Evolutionary conservation across 2,888 invertebrate species (phyloP).

Genomic region (Cerceris ruficornis): DNA sequence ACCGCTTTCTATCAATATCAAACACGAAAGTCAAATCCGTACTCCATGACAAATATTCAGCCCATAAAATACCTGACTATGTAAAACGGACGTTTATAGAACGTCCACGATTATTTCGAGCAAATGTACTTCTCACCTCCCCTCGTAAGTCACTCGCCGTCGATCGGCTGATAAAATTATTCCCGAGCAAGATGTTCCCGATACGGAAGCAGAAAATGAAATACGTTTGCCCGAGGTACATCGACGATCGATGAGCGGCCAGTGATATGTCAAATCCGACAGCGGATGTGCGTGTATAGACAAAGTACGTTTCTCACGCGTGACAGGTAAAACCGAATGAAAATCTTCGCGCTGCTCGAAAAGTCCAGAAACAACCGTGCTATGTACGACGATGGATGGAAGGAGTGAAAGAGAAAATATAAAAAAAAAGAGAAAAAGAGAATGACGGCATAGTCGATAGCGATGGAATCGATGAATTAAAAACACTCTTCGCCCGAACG

Average conservation of each 20-base stretch:
- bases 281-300: conserved; percentile 1
- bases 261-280: conserved; percentile 51
- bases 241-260: conserved; percentile 23
- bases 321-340: conserved; percentile 1
- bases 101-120: too few relatives aligned
- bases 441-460: not conserved
- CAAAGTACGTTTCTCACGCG: conserved; percentile 3
- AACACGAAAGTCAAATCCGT: too few relatives aligned
- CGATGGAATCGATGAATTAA: not conserved
- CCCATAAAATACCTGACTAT: too few relatives aligned
- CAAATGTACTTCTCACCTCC: too few relatives aligned
- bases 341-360: not conserved
- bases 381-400: not conserved
- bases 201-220: not conserved
- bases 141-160: too few relatives aligned
- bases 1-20: too few relatives aligned
- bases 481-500: not conserved
- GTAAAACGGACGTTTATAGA: too few relatives aligned
- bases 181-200: not conserved
- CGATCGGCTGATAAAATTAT: too few relatives aligned
- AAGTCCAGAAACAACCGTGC: not conserved
- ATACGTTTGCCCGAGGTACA: conserved; percentile 39
- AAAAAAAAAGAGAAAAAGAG: not conserved
- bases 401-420: not conserved
- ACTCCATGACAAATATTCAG: too few relatives aligned